Evolutionary conservation across 1,140 invertebrate genomes (phyloP).

Genomic region (Drosophila punjabiensis): DNA sequence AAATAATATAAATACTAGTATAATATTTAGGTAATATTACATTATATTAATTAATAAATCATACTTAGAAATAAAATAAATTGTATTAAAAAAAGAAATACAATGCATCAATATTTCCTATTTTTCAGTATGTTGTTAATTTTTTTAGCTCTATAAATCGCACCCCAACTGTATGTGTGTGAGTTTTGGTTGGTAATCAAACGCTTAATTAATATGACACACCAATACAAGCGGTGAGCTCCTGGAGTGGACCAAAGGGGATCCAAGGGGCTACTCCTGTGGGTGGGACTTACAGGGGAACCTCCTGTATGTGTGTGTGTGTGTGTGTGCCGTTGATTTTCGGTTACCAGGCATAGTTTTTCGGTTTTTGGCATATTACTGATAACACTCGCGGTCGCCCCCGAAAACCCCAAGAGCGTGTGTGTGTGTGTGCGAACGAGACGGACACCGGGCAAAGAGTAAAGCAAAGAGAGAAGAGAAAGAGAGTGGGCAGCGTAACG

Average conservation of each 20-base stretch:
- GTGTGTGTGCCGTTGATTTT: slow-evolving; percentile 55
- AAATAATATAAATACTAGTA: too few species aligned
- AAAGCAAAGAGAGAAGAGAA: background rate
- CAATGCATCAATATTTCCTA: too few species aligned
- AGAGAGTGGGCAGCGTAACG: slow-evolving; percentile 5
- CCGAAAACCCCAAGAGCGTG: slow-evolving; percentile 32
- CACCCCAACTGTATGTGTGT: slow-evolving; percentile 5
- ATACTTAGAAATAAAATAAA: too few species aligned
- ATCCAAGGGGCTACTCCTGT: slow-evolving; percentile 7
- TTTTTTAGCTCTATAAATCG: background rate
- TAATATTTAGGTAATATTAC: too few species aligned
- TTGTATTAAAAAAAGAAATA: too few species aligned
- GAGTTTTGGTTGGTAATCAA: slow-evolving; percentile 66
- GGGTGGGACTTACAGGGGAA: slow-evolving; percentile 36
- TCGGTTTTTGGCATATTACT: slow-evolving; percentile 73
- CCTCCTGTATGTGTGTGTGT: background rate
- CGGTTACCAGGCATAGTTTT: slow-evolving; percentile 65
- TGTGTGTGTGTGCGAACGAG: slow-evolving; percentile 16
- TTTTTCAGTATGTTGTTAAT: too few species aligned
- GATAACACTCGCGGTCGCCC: slow-evolving; percentile 53
- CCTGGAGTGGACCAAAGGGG: background rate
- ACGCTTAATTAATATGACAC: slow-evolving; percentile 82
- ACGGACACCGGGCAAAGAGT: slow-evolving; percentile 11
- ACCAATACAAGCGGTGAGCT: slow-evolving; percentile 46
- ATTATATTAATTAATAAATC: too few species aligned